Conservation (phyloP, 2,888 invertebrate genomes). For the Amitus sp. region DNA sequence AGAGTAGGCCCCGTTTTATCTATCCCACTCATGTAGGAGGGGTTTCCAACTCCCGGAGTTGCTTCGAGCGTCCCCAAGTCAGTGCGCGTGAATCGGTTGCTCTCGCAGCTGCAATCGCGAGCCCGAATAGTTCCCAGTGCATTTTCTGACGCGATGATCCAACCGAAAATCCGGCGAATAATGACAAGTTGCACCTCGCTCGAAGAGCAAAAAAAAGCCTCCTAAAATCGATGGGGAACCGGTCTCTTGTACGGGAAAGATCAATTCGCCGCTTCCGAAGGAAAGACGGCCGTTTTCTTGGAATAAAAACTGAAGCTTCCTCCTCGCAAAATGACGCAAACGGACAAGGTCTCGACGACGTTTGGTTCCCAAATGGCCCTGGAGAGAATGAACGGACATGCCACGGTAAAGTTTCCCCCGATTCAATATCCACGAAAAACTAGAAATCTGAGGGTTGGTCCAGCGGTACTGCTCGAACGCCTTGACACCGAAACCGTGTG, state of each 20-base stretch:
- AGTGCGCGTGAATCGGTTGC: conserved; percentile 52
- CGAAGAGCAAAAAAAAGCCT: conserved; percentile 25
- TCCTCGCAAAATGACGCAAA: conserved; percentile 39
- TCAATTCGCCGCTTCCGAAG: background rate
- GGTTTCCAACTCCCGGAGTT: conserved; percentile 49
- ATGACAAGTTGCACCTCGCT: background rate
- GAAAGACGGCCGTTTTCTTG: background rate
- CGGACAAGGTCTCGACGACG: conserved; percentile 36
- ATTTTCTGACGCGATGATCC: background rate
- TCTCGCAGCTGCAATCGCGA: conserved; percentile 20
- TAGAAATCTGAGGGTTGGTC: conserved; percentile 28
- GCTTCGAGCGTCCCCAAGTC: no score
- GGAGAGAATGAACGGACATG: conserved; percentile 44
- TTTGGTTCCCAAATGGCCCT: conserved; percentile 40
- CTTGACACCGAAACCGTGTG: conserved; percentile 45
- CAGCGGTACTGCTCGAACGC: conserved; percentile 37
- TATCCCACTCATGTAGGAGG: conserved; percentile 41
- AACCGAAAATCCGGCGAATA: background rate
- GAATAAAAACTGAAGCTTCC: background rate
- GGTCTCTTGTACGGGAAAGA: conserved; percentile 6
- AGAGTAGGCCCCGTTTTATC: conserved; percentile 9
- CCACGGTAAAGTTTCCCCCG: conserved; percentile 37
- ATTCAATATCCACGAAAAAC: background rate
- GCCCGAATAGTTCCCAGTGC: background rate
- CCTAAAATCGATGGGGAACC: conserved; percentile 17